These are phyloP conservation scores for Eurypyga helias DNA, from an alignment of 2,113 vertebrate species.

Conservation along the genomic window DNA sequence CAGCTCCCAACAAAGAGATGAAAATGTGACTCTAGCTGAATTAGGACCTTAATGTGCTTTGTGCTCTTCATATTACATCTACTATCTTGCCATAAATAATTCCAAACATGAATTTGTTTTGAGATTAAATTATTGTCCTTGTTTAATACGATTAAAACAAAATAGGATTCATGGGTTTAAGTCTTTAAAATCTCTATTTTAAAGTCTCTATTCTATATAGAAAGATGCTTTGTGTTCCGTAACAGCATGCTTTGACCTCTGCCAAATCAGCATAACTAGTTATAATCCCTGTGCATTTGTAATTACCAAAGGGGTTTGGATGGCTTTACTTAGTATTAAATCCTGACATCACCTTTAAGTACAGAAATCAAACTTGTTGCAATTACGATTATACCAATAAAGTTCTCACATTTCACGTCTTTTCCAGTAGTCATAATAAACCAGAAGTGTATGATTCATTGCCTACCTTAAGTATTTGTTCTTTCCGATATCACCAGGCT, in stretches of 20 bases:
- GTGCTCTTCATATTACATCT: neutral
- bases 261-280: neutral
- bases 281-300: neutral
- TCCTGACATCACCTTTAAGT: constrained; percentile 20
- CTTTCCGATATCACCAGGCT: constrained; percentile 30
- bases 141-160: neutral
- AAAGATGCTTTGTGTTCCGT: neutral
- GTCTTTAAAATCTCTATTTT: neutral
- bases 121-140: neutral
- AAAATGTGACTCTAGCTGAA: neutral
- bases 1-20: neutral
- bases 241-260: neutral
- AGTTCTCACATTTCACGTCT: neutral
- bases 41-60: neutral
- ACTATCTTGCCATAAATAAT: neutral
- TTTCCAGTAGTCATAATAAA: neutral
- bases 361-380: neutral
- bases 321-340: neutral
- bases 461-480: neutral
- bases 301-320: constrained; percentile 16
- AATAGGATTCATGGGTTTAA: neutral
- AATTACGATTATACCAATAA: neutral
- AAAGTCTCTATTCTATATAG: neutral
- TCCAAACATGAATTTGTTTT: neutral
- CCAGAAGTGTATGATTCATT: neutral